A percentile compares a stretch with the other conserved stretches of the same genome.
Conservation (phyloP, 2,888 invertebrate species). For the Conomelus anceps region DNA sequence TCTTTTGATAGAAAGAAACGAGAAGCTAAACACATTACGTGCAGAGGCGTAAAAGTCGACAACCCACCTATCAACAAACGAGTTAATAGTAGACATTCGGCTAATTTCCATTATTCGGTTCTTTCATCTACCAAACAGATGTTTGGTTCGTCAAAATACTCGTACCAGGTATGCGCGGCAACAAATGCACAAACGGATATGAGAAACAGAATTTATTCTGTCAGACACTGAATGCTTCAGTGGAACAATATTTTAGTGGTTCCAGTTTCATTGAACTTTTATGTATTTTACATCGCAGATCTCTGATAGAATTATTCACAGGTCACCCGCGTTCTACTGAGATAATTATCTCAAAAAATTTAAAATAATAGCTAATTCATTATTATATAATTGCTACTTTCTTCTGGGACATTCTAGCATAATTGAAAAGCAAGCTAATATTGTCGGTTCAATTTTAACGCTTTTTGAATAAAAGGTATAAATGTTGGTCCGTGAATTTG, state of each 20-base stretch:
- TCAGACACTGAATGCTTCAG: background rate
- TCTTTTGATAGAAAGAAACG: background rate
- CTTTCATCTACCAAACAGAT: background rate
- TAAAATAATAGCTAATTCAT: too few relatives aligned
- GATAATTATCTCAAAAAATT: too few relatives aligned
- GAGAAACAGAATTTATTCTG: too few relatives aligned
- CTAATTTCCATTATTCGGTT: background rate
- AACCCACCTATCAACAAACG: background rate
- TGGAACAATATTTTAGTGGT: background rate
- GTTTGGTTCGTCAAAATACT: background rate
- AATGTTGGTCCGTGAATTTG: too few relatives aligned
- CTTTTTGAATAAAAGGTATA: too few relatives aligned
- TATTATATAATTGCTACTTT: too few relatives aligned
- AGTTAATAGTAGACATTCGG: background rate
- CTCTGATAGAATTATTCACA: too few relatives aligned
- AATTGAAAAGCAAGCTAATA: too few relatives aligned
- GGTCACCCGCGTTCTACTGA: too few relatives aligned
- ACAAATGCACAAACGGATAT: background rate
- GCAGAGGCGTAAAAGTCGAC: background rate
- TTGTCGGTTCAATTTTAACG: too few relatives aligned
- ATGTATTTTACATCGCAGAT: background rate
- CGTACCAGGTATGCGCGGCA: background rate
- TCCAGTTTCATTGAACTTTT: background rate
- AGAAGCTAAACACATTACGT: background rate
- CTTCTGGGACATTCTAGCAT: too few relatives aligned